Evolutionary conservation across 2,888 invertebrate species (phyloP).

Genomic region (Meandrusa payeni): DNA sequence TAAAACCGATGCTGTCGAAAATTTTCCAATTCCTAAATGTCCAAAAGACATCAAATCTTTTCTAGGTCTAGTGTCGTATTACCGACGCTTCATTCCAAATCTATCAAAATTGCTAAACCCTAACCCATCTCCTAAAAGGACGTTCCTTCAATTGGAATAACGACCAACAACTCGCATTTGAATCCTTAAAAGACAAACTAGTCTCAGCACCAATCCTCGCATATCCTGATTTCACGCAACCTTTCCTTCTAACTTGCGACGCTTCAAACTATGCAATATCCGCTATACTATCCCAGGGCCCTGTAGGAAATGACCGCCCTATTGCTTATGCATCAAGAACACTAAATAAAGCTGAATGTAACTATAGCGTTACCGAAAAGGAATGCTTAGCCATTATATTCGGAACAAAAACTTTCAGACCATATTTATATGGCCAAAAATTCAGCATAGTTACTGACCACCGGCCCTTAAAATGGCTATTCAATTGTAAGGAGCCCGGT

Average conservation of each 20-base stretch:
- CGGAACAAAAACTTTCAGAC: background rate
- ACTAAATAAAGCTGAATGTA: background rate
- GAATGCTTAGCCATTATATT: background rate
- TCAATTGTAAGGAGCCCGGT: slow-evolving; percentile 27
- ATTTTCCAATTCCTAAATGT: slow-evolving; percentile 25
- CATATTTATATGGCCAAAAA: background rate
- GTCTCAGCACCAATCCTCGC: background rate
- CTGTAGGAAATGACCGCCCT: background rate
- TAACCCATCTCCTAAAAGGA: no score
- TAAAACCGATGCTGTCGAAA: slow-evolving; percentile 25
- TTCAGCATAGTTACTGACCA: background rate
- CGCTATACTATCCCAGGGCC: background rate
- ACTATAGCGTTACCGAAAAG: background rate
- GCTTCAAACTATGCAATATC: background rate
- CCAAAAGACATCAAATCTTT: slow-evolving; percentile 22
- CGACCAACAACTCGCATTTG: background rate
- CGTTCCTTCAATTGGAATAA: background rate
- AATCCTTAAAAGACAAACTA: background rate
- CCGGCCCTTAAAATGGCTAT: background rate
- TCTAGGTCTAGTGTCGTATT: slow-evolving; percentile 46
- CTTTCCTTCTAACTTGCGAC: background rate
- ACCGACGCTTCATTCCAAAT: background rate
- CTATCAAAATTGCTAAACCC: no score
- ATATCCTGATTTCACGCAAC: background rate
- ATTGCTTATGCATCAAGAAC: background rate